Conservation (phyloP, 2,888 invertebrate species). For the Bugulina stolonifera region DNA sequence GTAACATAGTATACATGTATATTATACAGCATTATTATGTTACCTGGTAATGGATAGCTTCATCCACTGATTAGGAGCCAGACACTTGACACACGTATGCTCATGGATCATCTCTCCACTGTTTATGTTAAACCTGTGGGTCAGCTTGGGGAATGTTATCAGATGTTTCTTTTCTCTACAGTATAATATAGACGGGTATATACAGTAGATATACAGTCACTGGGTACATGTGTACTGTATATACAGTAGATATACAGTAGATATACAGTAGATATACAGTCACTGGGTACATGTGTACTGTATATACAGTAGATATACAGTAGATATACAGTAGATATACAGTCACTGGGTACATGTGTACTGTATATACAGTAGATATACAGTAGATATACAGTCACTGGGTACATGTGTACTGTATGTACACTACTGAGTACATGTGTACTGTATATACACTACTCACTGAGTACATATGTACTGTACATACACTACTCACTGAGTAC, state of each 20-base stretch:
- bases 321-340: neutral
- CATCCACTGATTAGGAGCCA: constrained; percentile 37
- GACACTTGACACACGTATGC: constrained; percentile 41
- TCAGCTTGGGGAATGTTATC: constrained; percentile 41
- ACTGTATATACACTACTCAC: too few species aligned
- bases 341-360: too few species aligned
- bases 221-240: neutral
- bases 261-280: neutral
- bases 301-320: neutral
- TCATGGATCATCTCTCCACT: constrained; percentile 34
- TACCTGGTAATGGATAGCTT: constrained; percentile 40
- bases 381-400: too few species aligned
- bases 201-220: neutral
- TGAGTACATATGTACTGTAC: too few species aligned
- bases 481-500: too few species aligned
- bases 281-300: neutral
- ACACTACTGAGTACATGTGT: too few species aligned
- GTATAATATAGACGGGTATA: too few species aligned
- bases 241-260: neutral
- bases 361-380: too few species aligned
- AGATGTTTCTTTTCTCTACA: constrained; percentile 36
- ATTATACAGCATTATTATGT: constrained; percentile 23
- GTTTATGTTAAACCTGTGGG: constrained; percentile 36
- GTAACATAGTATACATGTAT: neutral
- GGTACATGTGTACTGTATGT: too few species aligned